A percentile compares a stretch with the other conserved stretches of the same genome.
Conservation (phyloP, 2,797 vertebrate genomes). For the Propithecus deckenii region DNA sequence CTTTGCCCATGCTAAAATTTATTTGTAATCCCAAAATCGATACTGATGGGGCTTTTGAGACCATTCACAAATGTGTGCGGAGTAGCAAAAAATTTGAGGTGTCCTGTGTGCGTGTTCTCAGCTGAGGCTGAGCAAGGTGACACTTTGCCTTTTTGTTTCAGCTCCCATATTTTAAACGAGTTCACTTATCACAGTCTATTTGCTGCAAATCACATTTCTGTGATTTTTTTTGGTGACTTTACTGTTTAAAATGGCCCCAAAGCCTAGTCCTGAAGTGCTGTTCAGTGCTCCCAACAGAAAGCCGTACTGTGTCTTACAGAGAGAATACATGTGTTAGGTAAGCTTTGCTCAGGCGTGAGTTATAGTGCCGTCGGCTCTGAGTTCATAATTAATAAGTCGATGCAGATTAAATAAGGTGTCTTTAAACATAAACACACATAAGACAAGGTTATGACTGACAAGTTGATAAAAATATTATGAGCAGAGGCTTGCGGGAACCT, state of each 20-base stretch:
- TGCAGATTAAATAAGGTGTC: background rate
- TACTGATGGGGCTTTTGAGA: background rate
- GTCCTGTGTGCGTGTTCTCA: no score
- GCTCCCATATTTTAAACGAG: background rate
- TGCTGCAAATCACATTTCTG: background rate
- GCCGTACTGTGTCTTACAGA: background rate
- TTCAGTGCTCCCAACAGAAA: background rate
- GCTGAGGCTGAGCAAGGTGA: background rate
- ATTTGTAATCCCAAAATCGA: background rate
- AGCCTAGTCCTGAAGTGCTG: no score
- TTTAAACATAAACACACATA: background rate
- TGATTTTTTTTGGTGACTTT: background rate
- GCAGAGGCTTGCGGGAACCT: background rate
- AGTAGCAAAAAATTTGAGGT: background rate
- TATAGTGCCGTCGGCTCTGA: background rate
- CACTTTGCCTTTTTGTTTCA: background rate
- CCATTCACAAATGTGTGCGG: background rate
- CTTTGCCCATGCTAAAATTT: background rate
- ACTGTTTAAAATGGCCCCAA: background rate
- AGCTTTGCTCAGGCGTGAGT: background rate
- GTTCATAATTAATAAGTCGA: background rate
- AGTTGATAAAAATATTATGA: background rate
- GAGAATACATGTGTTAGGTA: rapidly evolving
- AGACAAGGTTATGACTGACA: background rate
- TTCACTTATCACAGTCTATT: background rate